Base-by-base conservation (phyloP, 2,113 vertebrate species). In the Engraulis encrasicolus region DNA sequence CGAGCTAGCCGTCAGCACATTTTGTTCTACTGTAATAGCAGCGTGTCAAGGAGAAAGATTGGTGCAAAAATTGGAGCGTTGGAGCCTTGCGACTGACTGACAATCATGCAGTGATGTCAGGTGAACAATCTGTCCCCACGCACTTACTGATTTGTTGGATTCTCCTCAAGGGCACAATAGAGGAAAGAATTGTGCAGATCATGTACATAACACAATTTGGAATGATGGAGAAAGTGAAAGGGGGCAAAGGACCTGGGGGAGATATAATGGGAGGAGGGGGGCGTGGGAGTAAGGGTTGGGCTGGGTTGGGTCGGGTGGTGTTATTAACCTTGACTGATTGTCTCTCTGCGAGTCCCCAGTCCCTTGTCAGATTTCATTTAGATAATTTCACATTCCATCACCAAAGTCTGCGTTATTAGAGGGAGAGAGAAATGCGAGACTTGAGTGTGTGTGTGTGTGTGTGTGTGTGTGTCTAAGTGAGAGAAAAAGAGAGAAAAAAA, bases 341-440 rank as follows among this genome's bases (percentile, higher is more conserved):
- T 27, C 31, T 74, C 66, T 74, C 66, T 17, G 12, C 34, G 66
- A 74, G 14, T 74, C 23, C 66, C 89, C 89, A 89, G 91, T 87
- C 86, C 89, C 84, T 86, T 87, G 88, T 90, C 92, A 91, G 92
- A 90, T 92, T 93, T 92, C 88, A 93, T 93, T 92, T 92, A 91
- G 90, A 92, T 91, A 87, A 36, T 34, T 74, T 74, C 31, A 14
- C 31, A 74, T 74, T 27, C 66, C 11, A 31, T 74, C 23, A 27
- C 27, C 31, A 14, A 12, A 74, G 66, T 74, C 27, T 31, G 66
- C 66, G 27, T 74, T 74, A 31, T 74, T 74, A 74, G 27, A 71
- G 66, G 18, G 27, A 27, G 66, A 36, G 27, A 27, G 23, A 9
- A 71, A 27, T 34, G 66, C 23, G 34, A 74, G 66, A 74, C 61